These are phyloP conservation scores for Acanthacorydalis orientalis DNA, from an alignment of 2,888 invertebrate genomes.

Conservation along the genomic window DNA sequence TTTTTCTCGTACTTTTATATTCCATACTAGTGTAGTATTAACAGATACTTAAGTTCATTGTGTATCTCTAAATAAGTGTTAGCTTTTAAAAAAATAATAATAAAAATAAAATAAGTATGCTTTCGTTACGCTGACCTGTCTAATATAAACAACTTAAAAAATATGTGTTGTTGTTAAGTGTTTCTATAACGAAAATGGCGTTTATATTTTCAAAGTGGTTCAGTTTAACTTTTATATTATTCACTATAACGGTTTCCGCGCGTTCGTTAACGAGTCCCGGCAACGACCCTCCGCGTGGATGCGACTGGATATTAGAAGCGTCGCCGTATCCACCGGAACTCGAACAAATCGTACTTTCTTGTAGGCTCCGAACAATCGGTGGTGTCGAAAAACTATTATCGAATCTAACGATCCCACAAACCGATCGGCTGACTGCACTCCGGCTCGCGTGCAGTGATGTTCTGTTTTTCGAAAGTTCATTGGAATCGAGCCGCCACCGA, in stretches of 20 bases:
- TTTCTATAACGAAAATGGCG: too few species aligned
- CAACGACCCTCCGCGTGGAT: conserved; percentile 51
- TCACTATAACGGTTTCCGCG: conserved; percentile 10
- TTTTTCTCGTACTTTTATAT: too few species aligned
- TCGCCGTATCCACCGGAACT: conserved; percentile 33
- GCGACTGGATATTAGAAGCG: conserved; percentile 48
- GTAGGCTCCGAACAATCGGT: conserved; percentile 54
- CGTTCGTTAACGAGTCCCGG: conserved; percentile 26
- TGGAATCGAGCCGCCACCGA: conserved; percentile 28
- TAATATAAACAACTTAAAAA: too few species aligned
- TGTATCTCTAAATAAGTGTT: too few species aligned
- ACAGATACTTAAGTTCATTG: too few species aligned
- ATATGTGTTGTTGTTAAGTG: too few species aligned
- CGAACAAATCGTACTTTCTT: conserved; percentile 39
- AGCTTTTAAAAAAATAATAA: too few species aligned
- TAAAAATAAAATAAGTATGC: too few species aligned
- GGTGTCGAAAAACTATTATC: conserved; percentile 49
- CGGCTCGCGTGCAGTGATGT: conserved; percentile 58
- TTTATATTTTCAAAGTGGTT: too few species aligned
- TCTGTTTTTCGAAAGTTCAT: conserved; percentile 53
- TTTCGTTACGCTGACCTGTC: too few species aligned
- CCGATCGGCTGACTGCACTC: conserved; percentile 49
- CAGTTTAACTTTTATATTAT: too few species aligned
- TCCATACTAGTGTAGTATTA: too few species aligned
- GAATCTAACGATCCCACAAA: conserved; percentile 49